These are phyloP conservation scores for Oscheius sp. DNA, from an alignment of 1,140 invertebrate species.

Conservation along the genomic window DNA sequence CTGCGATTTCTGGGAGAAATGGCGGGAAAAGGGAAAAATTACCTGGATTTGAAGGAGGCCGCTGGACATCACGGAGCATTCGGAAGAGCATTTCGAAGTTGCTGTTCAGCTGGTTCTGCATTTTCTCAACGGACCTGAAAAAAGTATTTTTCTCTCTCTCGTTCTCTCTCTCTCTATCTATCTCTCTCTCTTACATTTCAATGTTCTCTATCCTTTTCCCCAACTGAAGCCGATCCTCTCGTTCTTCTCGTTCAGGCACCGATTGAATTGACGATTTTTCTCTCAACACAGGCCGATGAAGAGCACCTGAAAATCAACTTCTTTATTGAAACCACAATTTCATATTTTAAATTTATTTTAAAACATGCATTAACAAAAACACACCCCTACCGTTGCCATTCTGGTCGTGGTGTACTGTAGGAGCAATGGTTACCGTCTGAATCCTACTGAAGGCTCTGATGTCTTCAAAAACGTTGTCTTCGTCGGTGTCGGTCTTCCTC, in stretches of 20 bases:
- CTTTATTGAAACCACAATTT: background rate
- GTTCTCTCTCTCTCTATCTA: too few species aligned
- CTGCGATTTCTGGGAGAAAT: background rate
- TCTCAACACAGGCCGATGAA: background rate
- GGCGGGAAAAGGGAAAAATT: background rate
- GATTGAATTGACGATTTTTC: background rate
- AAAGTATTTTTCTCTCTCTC: too few species aligned
- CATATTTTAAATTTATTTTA: background rate
- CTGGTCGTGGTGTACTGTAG: conserved; percentile 15
- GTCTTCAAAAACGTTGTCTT: conserved; percentile 33
- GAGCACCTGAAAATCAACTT: conserved; percentile 1
- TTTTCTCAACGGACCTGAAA: conserved; percentile 55
- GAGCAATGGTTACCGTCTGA: conserved; percentile 9
- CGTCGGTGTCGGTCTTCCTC: conserved; percentile 1
- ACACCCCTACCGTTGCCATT: conserved; percentile 12
- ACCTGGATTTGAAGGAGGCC: conserved; percentile 20
- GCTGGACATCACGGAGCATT: conserved; percentile 17
- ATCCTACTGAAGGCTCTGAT: conserved; percentile 14
- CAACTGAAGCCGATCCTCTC: background rate
- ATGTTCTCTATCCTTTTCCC: conserved; percentile 32
- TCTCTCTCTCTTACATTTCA: background rate
- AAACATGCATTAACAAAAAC: background rate
- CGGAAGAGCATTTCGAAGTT: conserved; percentile 52
- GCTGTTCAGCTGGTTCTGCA: conserved; percentile 58
- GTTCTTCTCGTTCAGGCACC: conserved; percentile 8